Percentiles rank a stretch among this genome's conserved stretches.
Evolutionary conservation across 2,113 vertebrate genomes (phyloP).

Genomic region (Martes martes): DNA sequence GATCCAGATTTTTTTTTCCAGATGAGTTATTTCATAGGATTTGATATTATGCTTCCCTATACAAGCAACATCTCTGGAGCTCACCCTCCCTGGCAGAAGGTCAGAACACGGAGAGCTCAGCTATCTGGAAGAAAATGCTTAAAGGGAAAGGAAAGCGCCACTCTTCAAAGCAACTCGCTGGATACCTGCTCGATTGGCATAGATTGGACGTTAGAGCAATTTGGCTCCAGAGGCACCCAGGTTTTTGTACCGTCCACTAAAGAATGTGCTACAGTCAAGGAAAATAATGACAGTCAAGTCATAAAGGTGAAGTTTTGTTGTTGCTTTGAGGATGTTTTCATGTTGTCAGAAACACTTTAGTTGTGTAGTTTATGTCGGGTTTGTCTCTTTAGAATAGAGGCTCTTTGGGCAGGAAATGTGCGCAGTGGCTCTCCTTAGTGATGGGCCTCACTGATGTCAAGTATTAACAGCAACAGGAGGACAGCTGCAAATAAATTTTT

Average conservation of each 20-base stretch:
- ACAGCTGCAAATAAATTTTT: not conserved
- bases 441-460: not conserved
- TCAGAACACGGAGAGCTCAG: conserved; percentile 44
- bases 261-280: not conserved
- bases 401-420: not conserved
- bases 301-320: not conserved
- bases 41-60: conserved; percentile 46
- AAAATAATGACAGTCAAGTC: conserved; percentile 10
- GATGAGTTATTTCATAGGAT: conserved; percentile 37
- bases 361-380: not conserved
- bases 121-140: conserved; percentile 15
- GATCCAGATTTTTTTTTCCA: conserved; percentile 30
- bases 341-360: not conserved
- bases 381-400: conserved; percentile 17
- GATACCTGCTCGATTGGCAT: not conserved
- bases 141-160: not conserved
- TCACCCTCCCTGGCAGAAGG: conserved; percentile 39
- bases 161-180: not conserved
- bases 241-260: conserved; percentile 24
- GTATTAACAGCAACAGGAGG: not conserved
- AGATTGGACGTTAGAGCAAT: not conserved
- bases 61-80: conserved; percentile 27
- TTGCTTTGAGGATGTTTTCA: not conserved
- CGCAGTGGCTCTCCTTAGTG: not conserved
- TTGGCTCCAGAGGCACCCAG: not conserved